Base-by-base conservation (phyloP, 2,113 vertebrate genomes). In the Triplophysa dalaica region DNA sequence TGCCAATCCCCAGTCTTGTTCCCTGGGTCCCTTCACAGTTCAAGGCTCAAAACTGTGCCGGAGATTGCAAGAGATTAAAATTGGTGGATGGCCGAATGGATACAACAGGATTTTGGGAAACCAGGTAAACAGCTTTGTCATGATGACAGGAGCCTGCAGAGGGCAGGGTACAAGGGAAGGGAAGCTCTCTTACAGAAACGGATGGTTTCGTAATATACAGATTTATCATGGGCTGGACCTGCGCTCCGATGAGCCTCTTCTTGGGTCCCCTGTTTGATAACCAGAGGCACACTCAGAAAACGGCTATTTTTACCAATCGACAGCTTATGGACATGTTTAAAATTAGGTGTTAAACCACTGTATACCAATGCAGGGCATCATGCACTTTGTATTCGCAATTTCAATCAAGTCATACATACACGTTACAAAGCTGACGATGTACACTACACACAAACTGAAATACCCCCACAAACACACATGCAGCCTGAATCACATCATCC, bases 91-190 rank as follows among this genome's bases (percentile, higher is more conserved):
- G 48, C 58, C 14, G 69, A 65, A 26, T 54, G 78, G 38, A 66
- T 0, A 29, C 29, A 70, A 24, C 21, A 66, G 24, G 69, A 63
- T 62, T 74, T 67, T 19, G n/a, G 65, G 29, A 68, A 45, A 12
- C 63, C 22, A 50, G 14, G 64, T 75, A 75, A 84, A 81, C 80
- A 78, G 79, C 75, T 84, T 78, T 84, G 75, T 84, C 79, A 75
- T 69, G 45, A 76, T 78, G 79, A 78, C 70, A 78, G 75, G 61
- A 64, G 65, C 19, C 58, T 45, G 19, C 22, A 58, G 69, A 81
- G 21, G 75, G 22, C 69, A 21, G 29, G 10, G 54, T 14, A 54
- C 19, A 63, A 6, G 41, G 63, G 65, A 60, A 58, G 21, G 24
- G 13, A 48, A 58, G 56, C 70, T 67, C 33, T 48, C 52, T 33